Evolutionary conservation across 2,888 invertebrate genomes (phyloP).

Genomic region (Epinotia bilunana): DNA sequence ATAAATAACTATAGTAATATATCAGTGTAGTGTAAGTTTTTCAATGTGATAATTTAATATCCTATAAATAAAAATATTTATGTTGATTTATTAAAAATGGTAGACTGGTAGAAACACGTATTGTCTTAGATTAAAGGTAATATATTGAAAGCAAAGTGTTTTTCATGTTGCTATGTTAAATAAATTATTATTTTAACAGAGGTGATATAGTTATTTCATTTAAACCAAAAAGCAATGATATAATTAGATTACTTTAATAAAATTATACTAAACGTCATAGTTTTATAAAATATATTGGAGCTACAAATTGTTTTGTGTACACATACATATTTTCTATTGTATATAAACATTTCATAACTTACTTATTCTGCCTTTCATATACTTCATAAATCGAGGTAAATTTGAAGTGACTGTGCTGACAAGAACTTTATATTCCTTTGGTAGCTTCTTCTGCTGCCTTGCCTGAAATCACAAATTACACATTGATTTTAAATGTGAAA

Average conservation of each 20-base stretch:
- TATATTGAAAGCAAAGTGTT: constrained; percentile 26
- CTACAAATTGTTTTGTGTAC: constrained; percentile 2
- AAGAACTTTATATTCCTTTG: constrained; percentile 88
- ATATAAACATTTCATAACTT: constrained; percentile 57
- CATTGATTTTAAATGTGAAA: background rate
- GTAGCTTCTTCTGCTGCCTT: constrained; percentile 85
- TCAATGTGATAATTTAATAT: constrained; percentile 56
- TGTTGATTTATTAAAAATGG: constrained; percentile 21
- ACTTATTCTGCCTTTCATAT: constrained; percentile 82
- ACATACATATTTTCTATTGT: constrained; percentile 34
- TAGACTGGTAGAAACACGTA: constrained; percentile 25
- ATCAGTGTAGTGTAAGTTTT: constrained; percentile 51
- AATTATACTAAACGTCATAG: constrained; percentile 21
- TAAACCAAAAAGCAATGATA: constrained; percentile 25
- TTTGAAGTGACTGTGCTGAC: constrained; percentile 89
- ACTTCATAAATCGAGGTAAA: constrained; percentile 88
- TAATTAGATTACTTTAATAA: constrained; percentile 33
- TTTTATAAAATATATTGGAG: constrained; percentile 44
- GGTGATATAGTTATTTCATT: constrained; percentile 43
- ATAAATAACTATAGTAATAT: constrained; percentile 47
- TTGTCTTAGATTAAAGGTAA: constrained; percentile 19
- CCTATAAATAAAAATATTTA: constrained; percentile 40
- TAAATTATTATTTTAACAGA: constrained; percentile 61
- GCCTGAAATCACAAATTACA: constrained; percentile 75
- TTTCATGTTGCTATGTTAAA: constrained; percentile 60